Percentiles rank a stretch among this genome's conserved stretches.
Conservation (phyloP, 2,797 vertebrate species). For the Pteropus rufus region DNA sequence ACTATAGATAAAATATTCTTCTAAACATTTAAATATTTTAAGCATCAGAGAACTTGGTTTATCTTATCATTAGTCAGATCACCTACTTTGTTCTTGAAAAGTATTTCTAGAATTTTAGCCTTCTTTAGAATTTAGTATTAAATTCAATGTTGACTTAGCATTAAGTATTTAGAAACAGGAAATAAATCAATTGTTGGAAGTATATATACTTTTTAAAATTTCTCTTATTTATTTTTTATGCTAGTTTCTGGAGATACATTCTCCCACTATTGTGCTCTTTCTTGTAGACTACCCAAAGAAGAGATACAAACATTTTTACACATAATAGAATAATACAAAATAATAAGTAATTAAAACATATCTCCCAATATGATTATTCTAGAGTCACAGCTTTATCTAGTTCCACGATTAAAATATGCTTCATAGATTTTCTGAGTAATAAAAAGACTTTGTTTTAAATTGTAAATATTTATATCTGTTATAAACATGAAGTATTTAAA, state of each 20-base stretch:
- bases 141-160: neutral
- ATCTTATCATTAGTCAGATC: neutral
- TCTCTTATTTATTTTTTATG: neutral
- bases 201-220: neutral
- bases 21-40: neutral
- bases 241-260: neutral
- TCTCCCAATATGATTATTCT: neutral
- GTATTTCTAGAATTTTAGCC: neutral
- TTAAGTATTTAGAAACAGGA: neutral
- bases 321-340: neutral
- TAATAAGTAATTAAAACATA: neutral
- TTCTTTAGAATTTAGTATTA: neutral
- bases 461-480: neutral
- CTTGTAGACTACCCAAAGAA: neutral
- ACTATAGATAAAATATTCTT: neutral
- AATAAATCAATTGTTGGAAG: neutral
- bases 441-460: neutral
- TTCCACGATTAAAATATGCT: neutral
- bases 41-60: neutral
- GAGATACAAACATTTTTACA: neutral
- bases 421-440: neutral
- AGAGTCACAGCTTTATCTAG: neutral
- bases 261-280: neutral
- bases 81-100: neutral
- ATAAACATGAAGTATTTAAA: neutral